Evolutionary conservation across 2,113 vertebrate species (phyloP), one percentile per base, ranked within the genome.

Genomic region (Cichladusa arquata): DNA sequence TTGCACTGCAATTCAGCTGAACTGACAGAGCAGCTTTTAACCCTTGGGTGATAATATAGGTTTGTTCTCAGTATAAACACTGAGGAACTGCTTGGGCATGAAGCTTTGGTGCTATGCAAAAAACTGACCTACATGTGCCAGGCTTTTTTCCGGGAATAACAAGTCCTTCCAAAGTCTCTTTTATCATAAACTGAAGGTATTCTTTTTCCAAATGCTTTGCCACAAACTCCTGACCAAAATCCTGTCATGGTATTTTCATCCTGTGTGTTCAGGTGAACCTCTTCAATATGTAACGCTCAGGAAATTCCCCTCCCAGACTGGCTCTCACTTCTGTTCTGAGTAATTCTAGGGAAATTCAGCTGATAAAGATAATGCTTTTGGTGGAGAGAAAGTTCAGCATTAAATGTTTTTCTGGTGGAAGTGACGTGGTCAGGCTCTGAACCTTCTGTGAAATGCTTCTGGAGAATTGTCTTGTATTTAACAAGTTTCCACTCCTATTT

Each of bases 331-430:
- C 67, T 91, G 56, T 81, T 93, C 67, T 79, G 90, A 91, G 79
- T 93, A 94, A 73, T 85, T 87, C 8, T 38, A 48, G 94, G 90
- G 92, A 70, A 97, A 88, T 94, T 93, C 60, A 71, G 51, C 36
- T 79, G 53, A 28, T 69, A 45, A 74, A 81, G 40, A 25, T 45
- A 48, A 28, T 53, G 53, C 3, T 83, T 42, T 76, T 70, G 34
- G 15, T 40, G 29, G 79, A 93, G 69, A 78, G 82, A 69, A 83
- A 88, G 71, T 93, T 90, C n/a, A 74, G 62, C 64, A 48, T 88
- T 80, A 82, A 40, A 56, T 48, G 18, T 28, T 71, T 62, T 83
- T 65, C 22, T 90, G 23, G 9, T 91, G 67, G 74, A 92, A 92
- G 6, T 28, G 28, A 23, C 60, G 36, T 77, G 33, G 48, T 89